Percentiles rank a stretch among this genome's conserved stretches.
Evolutionary conservation across 2,888 invertebrate genomes (phyloP).

Genomic region (Clistopyga incitator): DNA sequence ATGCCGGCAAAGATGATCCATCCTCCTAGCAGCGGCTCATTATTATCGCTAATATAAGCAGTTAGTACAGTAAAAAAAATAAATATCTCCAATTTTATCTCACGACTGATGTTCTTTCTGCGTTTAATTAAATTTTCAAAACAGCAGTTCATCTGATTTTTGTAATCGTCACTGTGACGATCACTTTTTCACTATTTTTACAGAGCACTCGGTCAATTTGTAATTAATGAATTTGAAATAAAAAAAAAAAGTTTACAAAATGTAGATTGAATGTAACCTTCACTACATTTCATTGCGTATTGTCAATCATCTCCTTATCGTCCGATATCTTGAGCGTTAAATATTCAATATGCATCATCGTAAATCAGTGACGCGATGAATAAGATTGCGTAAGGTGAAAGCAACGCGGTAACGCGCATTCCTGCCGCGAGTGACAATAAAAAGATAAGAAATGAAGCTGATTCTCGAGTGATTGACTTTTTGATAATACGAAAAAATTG

Average conservation of each 20-base stretch:
- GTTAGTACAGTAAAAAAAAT: background rate
- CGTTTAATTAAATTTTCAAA: no score
- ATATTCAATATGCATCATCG: background rate
- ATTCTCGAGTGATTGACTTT: background rate
- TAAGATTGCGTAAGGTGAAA: constrained; percentile 24
- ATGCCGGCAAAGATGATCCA: background rate
- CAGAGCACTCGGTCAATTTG: background rate
- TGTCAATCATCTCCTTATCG: background rate
- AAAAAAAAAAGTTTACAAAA: no score
- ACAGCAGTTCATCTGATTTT: no score
- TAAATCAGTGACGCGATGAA: constrained; percentile 1
- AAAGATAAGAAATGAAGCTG: constrained; percentile 17
- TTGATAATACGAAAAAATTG: background rate
- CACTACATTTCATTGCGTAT: background rate
- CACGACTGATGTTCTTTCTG: background rate
- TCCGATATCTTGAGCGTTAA: background rate
- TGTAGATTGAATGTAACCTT: background rate
- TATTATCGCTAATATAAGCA: background rate
- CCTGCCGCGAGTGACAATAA: background rate
- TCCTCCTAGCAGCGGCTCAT: background rate
- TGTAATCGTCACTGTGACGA: no score
- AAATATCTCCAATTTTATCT: background rate
- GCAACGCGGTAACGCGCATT: background rate
- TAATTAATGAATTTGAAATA: no score
- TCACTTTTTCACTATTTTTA: background rate